phyloP scores from a whole-genome alignment of 1,140 invertebrate species.

The Planococcus citri region DNA sequence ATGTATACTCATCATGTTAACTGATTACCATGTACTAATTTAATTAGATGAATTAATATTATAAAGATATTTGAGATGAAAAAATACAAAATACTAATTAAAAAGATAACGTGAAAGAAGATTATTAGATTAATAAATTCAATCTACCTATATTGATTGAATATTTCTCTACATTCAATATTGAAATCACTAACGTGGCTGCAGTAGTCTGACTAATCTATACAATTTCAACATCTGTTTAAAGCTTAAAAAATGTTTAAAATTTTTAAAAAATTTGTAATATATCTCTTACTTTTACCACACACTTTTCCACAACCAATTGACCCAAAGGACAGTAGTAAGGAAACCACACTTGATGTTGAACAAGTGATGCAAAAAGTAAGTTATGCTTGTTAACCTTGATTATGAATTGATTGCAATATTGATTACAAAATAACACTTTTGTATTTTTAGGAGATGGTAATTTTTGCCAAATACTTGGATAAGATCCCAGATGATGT shows the following conservation, averaged over 20 bases:
- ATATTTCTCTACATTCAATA: not conserved
- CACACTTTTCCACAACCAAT: not conserved
- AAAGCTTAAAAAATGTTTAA: not conserved
- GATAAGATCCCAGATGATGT: not conserved
- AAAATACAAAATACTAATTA: slow-evolving; percentile 3
- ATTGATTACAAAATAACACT: not conserved
- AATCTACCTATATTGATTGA: not conserved
- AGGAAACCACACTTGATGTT: too few relatives aligned
- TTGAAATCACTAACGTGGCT: not conserved
- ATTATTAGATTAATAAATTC: slow-evolving; percentile 8
- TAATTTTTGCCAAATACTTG: not conserved
- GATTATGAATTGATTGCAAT: not conserved
- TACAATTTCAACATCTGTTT: not conserved
- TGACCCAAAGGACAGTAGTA: too few relatives aligned
- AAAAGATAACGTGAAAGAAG: not conserved
- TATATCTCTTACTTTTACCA: not conserved
- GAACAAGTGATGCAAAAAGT: too few relatives aligned
- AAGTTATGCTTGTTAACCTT: not conserved
- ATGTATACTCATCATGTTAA: slow-evolving; percentile 5
- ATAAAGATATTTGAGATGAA: not conserved
- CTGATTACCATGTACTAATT: not conserved
- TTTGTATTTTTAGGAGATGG: not conserved
- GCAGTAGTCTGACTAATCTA: not conserved
- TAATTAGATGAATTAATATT: not conserved
- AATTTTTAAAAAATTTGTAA: not conserved